Conservation (phyloP, 2,888 invertebrate species). For the Drosophila multiciliata region DNA sequence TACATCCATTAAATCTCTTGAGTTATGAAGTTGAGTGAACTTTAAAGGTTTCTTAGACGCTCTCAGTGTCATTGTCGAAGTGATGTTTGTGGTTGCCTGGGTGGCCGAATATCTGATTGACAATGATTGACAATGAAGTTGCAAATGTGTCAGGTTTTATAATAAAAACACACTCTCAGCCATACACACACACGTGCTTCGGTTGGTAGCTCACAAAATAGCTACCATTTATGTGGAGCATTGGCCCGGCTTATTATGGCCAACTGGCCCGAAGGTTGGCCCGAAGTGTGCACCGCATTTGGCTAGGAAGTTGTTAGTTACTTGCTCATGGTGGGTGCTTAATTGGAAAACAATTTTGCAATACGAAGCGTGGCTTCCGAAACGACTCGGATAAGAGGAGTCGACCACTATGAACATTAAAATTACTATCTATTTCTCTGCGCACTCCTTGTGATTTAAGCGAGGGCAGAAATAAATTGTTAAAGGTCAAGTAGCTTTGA, state of each 20-base stretch:
- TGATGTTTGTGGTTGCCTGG: conserved; percentile 48
- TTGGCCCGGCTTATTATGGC: conserved; percentile 74
- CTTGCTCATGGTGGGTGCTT: conserved; percentile 51
- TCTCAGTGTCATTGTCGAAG: conserved; percentile 66
- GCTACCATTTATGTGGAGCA: conserved; percentile 62
- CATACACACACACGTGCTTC: conserved; percentile 7
- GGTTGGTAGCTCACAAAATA: conserved; percentile 33
- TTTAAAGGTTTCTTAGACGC: conserved; percentile 61
- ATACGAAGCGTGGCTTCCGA: conserved; percentile 18
- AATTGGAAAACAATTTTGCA: conserved; percentile 46
- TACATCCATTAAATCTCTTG: conserved; percentile 51
- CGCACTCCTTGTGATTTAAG: conserved; percentile 1
- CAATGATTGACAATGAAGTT: conserved; percentile 74
- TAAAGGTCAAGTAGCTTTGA: conserved; percentile 15
- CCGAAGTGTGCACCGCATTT: conserved; percentile 34
- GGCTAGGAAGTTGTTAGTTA: conserved; percentile 52
- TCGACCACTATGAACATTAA: conserved; percentile 12
- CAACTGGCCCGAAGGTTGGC: conserved; percentile 48
- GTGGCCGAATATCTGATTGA: conserved; percentile 66
- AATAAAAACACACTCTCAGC: background rate
- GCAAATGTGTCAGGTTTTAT: conserved; percentile 50
- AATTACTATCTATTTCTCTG: conserved; percentile 13
- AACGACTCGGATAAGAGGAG: conserved; percentile 18
- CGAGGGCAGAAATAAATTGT: conserved; percentile 14
- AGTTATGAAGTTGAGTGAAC: conserved; percentile 68